Conservation (phyloP, 2,888 invertebrate genomes). For the Leptopterna dolabrata region DNA sequence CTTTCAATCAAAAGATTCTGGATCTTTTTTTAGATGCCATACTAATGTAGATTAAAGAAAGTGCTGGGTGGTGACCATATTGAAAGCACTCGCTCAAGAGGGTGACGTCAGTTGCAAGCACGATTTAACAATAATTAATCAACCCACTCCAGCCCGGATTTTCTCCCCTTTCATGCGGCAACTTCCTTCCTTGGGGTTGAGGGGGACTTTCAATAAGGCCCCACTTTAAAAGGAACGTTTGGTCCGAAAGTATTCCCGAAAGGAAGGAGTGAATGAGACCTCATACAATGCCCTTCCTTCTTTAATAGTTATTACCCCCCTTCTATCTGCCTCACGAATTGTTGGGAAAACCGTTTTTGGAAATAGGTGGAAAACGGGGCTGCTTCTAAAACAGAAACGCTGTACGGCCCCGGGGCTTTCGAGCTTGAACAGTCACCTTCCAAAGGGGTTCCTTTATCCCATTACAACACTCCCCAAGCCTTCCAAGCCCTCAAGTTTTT, state of each 20-base stretch:
- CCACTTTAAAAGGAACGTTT: constrained; percentile 12
- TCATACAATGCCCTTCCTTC: constrained; percentile 26
- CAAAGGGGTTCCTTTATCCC: not conserved
- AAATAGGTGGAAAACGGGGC: not conserved
- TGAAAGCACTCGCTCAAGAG: not conserved
- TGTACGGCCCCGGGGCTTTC: constrained; percentile 29
- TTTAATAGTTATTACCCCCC: constrained; percentile 28
- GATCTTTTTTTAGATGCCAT: too few species aligned
- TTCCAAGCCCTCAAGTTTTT: not conserved
- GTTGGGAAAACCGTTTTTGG: not conserved
- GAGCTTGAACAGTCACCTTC: not conserved
- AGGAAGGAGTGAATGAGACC: not conserved
- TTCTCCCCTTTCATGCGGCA: constrained; percentile 20
- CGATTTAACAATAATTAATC: constrained; percentile 56
- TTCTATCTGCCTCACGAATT: not conserved
- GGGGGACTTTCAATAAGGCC: constrained; percentile 6
- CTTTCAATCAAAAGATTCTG: too few species aligned
- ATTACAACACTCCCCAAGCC: constrained; percentile 17
- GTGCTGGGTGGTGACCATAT: not conserved
- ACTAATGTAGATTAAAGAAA: too few species aligned
- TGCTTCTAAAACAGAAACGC: constrained; percentile 47
- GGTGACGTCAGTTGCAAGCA: constrained; percentile 46
- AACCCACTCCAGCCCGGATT: constrained; percentile 21
- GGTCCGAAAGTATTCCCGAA: not conserved
- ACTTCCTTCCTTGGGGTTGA: constrained; percentile 18